These are phyloP conservation scores for Tetranychus piercei DNA, from an alignment of 2,888 invertebrate species.

Conservation along the genomic window DNA sequence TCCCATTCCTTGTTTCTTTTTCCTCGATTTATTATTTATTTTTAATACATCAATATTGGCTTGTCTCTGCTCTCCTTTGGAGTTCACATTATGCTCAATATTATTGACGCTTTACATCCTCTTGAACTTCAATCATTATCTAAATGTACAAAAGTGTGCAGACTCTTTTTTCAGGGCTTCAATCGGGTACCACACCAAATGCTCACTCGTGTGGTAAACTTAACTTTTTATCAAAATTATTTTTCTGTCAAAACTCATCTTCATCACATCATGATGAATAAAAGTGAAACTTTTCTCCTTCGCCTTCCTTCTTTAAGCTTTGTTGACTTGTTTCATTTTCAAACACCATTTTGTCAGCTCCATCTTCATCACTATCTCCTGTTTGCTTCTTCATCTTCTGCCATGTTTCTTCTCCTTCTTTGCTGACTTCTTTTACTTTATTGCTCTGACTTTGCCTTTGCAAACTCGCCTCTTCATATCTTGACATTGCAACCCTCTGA, in stretches of 20 bases:
- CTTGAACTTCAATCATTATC: neutral
- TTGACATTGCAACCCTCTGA: neutral
- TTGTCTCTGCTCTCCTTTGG: neutral
- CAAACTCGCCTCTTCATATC: neutral
- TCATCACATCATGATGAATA: neutral
- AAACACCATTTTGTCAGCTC: too few species aligned
- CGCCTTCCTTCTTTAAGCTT: too few species aligned
- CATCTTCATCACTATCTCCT: too few species aligned
- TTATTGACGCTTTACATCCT: neutral
- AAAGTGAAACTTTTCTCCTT: neutral
- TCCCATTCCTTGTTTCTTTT: too few species aligned
- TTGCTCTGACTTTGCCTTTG: neutral
- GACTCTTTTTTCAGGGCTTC: too few species aligned
- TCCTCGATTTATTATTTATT: too few species aligned
- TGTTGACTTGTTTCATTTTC: neutral
- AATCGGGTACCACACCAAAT: neutral
- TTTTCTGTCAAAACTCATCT: conserved; percentile 1
- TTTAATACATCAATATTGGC: neutral
- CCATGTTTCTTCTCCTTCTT: too few species aligned
- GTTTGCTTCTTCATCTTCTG: too few species aligned
- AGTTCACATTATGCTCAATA: neutral
- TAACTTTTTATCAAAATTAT: neutral
- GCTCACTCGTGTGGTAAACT: conserved; percentile 1
- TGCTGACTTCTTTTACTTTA: neutral
- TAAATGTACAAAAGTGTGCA: neutral